Evolutionary conservation across 2,888 invertebrate genomes (phyloP), one percentile per base, ranked within the genome.

Genomic region (Piscicola geometra): DNA sequence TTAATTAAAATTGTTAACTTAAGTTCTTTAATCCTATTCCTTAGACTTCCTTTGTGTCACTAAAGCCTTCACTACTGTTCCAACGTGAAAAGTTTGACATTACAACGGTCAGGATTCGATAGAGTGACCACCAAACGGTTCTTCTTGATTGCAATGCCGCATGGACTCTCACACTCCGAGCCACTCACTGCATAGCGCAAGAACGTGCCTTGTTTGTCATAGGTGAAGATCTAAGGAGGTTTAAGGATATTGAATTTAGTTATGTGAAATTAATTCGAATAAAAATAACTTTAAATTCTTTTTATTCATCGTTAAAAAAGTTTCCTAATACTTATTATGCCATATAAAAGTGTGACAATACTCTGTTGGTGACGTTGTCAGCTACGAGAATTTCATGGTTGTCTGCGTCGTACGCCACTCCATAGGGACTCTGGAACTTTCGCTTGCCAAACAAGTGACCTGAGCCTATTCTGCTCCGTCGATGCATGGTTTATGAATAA

Each of bases 341-440:
- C n/a, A n/a, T n/a, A n/a, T n/a, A n/a, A n/a, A n/a, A n/a, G n/a
- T n/a, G n/a, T n/a, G n/a, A n/a, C 15, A 9, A 41, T 21, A 78
- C 64, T 5, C 67, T 50, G 64, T 77, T 76, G 52, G 47, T 75
- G 5, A 72, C 74, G 47, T 76, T 56, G 71, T 79, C 79, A 21
- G 76, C 75, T 1, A 78, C 76, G 21, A 78, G 67, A 15, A 78
- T 71, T 32, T 78, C 71, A 15, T 73, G 74, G 18, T 35, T n/a
- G 64, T 35, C n/a, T 30, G 69, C 36, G 35, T 78, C 79, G 5
- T 56, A 3, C 21, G 72, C 66, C 12, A 79, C 68, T 25, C 79
- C 78, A 75, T 76, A 78, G 0, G 79, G 79, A 75, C 79, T 75
- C 41, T 75, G 74, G 69, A 79, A 78, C 71, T 78, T 75, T 25